Evolutionary conservation across 1,140 invertebrate genomes (phyloP).

Genomic region (Pseudomyrmex cubaensis): DNA sequence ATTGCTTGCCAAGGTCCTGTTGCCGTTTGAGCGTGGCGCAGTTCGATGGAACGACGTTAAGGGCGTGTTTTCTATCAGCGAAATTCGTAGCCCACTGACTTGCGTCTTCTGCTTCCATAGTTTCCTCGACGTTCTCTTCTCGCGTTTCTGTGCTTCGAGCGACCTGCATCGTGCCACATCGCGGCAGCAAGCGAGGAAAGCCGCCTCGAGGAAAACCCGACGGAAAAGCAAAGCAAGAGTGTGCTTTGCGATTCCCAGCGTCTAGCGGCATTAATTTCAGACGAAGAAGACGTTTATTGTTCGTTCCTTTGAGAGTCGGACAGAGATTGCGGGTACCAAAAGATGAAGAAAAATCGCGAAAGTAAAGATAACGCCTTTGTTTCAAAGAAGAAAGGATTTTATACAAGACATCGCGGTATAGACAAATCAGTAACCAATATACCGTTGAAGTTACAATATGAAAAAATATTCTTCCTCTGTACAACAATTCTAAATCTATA

Average conservation of each 20-base stretch:
- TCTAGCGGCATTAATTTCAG: slow-evolving; percentile 54
- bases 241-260: slow-evolving; percentile 43
- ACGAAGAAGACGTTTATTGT: slow-evolving; percentile 49
- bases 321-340: slow-evolving; percentile 35
- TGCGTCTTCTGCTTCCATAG: slow-evolving; percentile 33
- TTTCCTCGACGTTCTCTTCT: slow-evolving; percentile 28
- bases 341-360: slow-evolving; percentile 3
- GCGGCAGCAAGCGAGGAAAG: slow-evolving; percentile 27
- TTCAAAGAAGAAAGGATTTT: background rate
- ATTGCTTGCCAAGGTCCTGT: slow-evolving; percentile 44
- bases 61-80: slow-evolving; percentile 45
- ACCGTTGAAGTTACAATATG: background rate
- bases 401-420: background rate
- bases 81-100: slow-evolving; percentile 53
- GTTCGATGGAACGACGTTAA: slow-evolving; percentile 54
- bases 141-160: slow-evolving; percentile 37
- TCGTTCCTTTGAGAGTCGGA: slow-evolving; percentile 33
- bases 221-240: slow-evolving; percentile 42
- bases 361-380: slow-evolving; percentile 15
- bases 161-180: slow-evolving; percentile 21
- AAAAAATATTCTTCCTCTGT: too few relatives aligned
- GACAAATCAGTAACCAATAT: slow-evolving; percentile 8
- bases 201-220: slow-evolving; percentile 36
- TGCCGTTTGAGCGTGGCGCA: slow-evolving; percentile 38
- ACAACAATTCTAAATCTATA: too few relatives aligned